Evolutionary conservation across 2,113 vertebrate genomes (phyloP).

Genomic region (Australoheros scitulus): DNA sequence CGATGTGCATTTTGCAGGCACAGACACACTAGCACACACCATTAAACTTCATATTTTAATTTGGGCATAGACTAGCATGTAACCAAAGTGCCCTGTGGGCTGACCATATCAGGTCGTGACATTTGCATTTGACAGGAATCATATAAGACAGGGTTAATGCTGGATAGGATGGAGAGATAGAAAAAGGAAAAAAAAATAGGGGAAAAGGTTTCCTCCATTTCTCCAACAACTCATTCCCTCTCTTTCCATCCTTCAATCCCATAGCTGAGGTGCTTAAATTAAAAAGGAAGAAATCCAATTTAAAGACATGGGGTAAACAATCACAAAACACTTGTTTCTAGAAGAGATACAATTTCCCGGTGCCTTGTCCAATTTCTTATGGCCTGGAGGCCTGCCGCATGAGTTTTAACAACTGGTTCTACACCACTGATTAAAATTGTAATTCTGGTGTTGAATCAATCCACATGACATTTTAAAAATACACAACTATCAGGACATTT

Average conservation of each 20-base stretch:
- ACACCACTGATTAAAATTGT: constrained; percentile 87
- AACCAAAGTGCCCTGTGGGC: constrained; percentile 76
- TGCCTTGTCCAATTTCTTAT: constrained; percentile 87
- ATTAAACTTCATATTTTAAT: constrained; percentile 62
- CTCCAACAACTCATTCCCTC: constrained; percentile 18
- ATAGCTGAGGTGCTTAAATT: constrained; percentile 80
- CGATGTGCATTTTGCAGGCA: constrained; percentile 3
- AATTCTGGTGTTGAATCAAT: constrained; percentile 85
- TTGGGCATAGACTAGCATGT: constrained; percentile 53
- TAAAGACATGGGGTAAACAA: constrained; percentile 90
- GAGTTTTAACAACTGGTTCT: constrained; percentile 84
- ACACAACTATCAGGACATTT: constrained; percentile 77
- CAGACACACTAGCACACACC: constrained; percentile 4
- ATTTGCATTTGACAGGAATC: constrained; percentile 83
- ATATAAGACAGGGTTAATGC: constrained; percentile 84
- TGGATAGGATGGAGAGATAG: constrained; percentile 66
- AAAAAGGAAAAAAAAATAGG: constrained; percentile 70
- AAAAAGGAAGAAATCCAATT: constrained; percentile 92
- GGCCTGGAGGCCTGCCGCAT: constrained; percentile 79
- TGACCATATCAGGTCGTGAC: constrained; percentile 84
- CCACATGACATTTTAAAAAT: constrained; percentile 86
- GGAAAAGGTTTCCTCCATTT: constrained; percentile 72
- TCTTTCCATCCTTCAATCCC: constrained; percentile 55
- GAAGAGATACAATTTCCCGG: constrained; percentile 85
- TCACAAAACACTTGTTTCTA: constrained; percentile 86